Evolutionary conservation across 2,888 invertebrate species (phyloP).

Genomic region (Leptopilina syphax): DNA sequence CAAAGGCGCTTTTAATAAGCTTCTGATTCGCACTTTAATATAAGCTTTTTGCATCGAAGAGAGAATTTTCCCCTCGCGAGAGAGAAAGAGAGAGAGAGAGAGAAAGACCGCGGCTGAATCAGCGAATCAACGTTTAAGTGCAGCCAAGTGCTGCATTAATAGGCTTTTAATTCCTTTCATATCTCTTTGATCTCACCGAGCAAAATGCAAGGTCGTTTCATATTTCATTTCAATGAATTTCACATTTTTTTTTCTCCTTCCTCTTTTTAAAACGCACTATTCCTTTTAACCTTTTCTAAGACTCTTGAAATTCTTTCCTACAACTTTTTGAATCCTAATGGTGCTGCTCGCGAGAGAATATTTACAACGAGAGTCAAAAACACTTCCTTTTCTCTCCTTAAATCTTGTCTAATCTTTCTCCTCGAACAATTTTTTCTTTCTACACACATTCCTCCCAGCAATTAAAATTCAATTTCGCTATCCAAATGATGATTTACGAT

Average conservation of each 20-base stretch:
- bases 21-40: conserved; percentile 14
- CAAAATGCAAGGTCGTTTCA: conserved; percentile 26
- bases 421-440: no score
- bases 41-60: conserved; percentile 14
- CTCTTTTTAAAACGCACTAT: not conserved
- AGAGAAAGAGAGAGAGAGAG: not conserved
- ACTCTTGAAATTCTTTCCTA: not conserved
- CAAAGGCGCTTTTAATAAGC: conserved; percentile 1
- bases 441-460: no score
- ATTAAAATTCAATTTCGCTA: no score
- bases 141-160: conserved; percentile 37
- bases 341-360: no score
- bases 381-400: no score
- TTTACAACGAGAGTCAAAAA: no score
- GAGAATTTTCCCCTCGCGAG: conserved; percentile 16
- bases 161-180: conserved; percentile 34
- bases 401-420: no score
- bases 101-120: conserved; percentile 25
- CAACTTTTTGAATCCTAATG: not conserved
- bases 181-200: conserved; percentile 37
- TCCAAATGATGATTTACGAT: no score
- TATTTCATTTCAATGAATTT: conserved; percentile 22
- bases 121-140: conserved; percentile 24
- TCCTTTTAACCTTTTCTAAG: not conserved
- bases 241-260: not conserved